Conservation (phyloP, 2,113 vertebrate species). For the Regulus satrapa region DNA sequence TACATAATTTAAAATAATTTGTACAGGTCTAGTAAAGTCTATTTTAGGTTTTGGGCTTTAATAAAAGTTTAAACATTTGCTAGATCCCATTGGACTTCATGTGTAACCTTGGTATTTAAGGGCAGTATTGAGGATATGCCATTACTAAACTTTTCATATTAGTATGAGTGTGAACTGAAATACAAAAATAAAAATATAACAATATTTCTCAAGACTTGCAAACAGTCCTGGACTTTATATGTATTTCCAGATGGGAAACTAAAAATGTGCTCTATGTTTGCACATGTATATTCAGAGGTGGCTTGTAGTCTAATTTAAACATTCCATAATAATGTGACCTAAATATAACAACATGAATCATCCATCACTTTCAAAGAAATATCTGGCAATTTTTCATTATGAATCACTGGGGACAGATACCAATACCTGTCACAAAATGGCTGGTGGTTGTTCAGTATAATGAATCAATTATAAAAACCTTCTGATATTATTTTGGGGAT, state of each 20-base stretch:
- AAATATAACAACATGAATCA: slow-evolving; percentile 43
- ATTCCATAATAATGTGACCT: slow-evolving; percentile 38
- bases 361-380: slow-evolving; percentile 36
- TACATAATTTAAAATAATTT: slow-evolving; percentile 78
- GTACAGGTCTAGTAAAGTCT: slow-evolving; percentile 70
- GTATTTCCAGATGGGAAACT: slow-evolving; percentile 50
- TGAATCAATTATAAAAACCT: not conserved
- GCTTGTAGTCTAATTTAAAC: slow-evolving; percentile 37
- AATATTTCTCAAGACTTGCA: slow-evolving; percentile 46
- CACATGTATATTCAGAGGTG: slow-evolving; percentile 2
- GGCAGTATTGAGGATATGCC: slow-evolving; percentile 52
- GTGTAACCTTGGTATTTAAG: slow-evolving; percentile 60
- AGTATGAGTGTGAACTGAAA: slow-evolving; percentile 52
- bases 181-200: slow-evolving; percentile 60
- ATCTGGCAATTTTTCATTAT: slow-evolving; percentile 16
- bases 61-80: slow-evolving; percentile 66
- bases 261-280: slow-evolving; percentile 42
- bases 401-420: not conserved
- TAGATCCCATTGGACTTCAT: slow-evolving; percentile 50
- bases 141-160: slow-evolving; percentile 60
- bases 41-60: slow-evolving; percentile 68
- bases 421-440: not conserved
- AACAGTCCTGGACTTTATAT: not conserved
- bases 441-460: not conserved
- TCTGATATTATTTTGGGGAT: not conserved